phyloP scores from a whole-genome alignment of 2,113 vertebrate genomes.

The Psittacara wagleri region DNA sequence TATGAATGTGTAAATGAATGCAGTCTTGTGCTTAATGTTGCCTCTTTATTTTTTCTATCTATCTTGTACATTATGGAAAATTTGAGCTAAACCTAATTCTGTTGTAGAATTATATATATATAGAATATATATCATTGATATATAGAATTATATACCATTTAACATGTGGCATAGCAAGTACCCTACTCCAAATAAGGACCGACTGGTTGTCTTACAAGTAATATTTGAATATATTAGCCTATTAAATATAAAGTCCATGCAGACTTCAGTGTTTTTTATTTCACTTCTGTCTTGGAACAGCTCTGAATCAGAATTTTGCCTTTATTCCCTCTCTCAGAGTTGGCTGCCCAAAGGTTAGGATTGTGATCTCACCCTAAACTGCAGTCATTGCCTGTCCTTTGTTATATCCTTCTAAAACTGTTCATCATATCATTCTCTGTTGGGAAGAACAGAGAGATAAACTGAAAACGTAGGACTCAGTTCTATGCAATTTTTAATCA shows the following conservation, averaged over 20 bases:
- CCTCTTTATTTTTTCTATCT: not conserved
- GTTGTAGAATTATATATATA: too few species aligned
- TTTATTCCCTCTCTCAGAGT: not conserved
- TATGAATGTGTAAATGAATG: not conserved
- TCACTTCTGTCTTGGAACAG: not conserved
- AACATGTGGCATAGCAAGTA: not conserved
- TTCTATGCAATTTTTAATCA: not conserved
- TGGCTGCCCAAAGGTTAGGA: not conserved
- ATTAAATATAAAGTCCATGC: not conserved
- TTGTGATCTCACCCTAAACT: not conserved
- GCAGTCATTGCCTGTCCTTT: not conserved
- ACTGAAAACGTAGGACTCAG: not conserved
- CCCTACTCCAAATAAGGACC: not conserved
- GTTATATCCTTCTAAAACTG: not conserved
- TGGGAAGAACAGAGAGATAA: not conserved
- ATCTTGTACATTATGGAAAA: not conserved
- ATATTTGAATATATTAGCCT: not conserved
- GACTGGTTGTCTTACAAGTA: not conserved
- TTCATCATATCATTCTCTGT: not conserved
- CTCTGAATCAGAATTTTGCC: not conserved
- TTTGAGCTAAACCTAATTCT: not conserved
- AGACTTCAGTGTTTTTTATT: not conserved
- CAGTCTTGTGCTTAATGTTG: not conserved
- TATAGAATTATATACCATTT: not conserved
- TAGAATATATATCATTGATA: too few species aligned